Evolutionary conservation across 2,888 invertebrate species (phyloP), one percentile per base, ranked within the genome.

Genomic region (Lacanobia oleracea): DNA sequence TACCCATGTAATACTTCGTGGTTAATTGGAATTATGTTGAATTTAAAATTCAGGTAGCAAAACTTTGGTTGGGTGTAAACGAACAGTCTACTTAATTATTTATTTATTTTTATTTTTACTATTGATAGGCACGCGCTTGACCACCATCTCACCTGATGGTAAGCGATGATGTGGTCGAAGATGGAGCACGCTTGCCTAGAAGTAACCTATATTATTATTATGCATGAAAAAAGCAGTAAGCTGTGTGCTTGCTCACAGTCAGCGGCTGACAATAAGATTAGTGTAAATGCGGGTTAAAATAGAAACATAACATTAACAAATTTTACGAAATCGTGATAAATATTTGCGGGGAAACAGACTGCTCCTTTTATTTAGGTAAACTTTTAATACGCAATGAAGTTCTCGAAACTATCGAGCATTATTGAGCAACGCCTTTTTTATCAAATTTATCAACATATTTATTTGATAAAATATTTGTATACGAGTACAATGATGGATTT

Each of bases 241-340:
- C 10, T n/a, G 33, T 18, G 10, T 18, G 10, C 18, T n/a, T 18
- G 56, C 33, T 56, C 33, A 56, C 10, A 56, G 6, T 56, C n/a
- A 5, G n/a, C 10, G 18, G 33, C 56, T 56, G 33, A n/a, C 33
- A n/a, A 10, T 37, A 56, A 18, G 56, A 18, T 56, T 33, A 18
- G 54, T 56, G 10, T 33, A 18, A 56, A 33, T 1, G 4, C 18
- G 56, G 12, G 1, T 18, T n/a, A 5, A 37, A 59, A 59, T 4
- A 40, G 40, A 40, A 57, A 40, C 27, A n/a, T n/a, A n/a, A n/a
- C n/a, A 57, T 33, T 18, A 33, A 40, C 21, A 33, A 33, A 67
- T 40, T 68, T 37, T 21, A 43, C 40, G 33, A 54, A n/a, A 27
- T 72, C 9, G 37, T 27, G 61, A 21, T 62, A 27, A 21, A 60